A percentile compares a stretch with the other conserved stretches of the same genome.
Evolutionary conservation across 2,113 vertebrate species (phyloP).

Genomic region (Phyllostomus hastatus): DNA sequence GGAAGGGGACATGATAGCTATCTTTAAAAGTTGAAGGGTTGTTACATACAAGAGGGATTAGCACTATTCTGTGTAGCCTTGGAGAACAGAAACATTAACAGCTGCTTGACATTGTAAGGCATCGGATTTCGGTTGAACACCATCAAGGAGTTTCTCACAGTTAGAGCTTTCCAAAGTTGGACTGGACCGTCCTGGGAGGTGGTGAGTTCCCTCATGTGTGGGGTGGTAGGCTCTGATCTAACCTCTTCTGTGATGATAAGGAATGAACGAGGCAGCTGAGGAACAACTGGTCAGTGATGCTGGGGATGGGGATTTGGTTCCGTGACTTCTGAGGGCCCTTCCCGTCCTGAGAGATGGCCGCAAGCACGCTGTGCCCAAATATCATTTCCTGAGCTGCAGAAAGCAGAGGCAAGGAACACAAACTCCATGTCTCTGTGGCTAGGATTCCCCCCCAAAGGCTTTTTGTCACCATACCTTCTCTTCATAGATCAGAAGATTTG

Average conservation of each 20-base stretch:
- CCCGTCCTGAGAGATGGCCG: background rate
- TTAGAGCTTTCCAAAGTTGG: constrained; percentile 23
- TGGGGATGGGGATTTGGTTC: background rate
- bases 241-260: background rate
- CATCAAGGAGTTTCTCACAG: constrained; percentile 51
- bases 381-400: background rate
- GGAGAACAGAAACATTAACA: constrained; percentile 74
- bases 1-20: background rate
- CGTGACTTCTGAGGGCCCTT: background rate
- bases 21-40: constrained; percentile 26
- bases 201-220: constrained; percentile 1
- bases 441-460: background rate
- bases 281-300: constrained; percentile 43
- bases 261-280: constrained; percentile 59
- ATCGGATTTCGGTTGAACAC: constrained; percentile 56
- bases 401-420: background rate
- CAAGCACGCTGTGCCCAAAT: background rate
- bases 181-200: background rate
- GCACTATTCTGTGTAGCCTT: constrained; percentile 61
- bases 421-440: background rate
- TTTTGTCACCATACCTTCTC: background rate
- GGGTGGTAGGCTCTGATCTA: background rate
- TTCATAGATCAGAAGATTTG: background rate
- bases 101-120: constrained; percentile 64
- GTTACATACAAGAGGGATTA: constrained; percentile 54